Percentiles rank a stretch among this genome's conserved stretches.
These are phyloP conservation scores for Cylindroiulus punctatus DNA, from an alignment of 2,888 invertebrate species.

Conservation along the genomic window DNA sequence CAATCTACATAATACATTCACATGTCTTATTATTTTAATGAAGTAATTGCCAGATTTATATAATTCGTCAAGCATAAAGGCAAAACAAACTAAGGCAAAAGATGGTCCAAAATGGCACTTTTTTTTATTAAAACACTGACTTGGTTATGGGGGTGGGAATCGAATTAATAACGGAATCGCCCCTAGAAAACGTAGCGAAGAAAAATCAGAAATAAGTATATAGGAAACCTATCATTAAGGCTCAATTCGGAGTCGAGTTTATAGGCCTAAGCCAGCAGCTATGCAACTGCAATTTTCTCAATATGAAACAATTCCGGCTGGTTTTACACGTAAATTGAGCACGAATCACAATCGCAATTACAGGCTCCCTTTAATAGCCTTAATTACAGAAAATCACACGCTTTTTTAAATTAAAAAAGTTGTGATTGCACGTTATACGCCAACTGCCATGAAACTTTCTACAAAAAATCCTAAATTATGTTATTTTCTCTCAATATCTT, in stretches of 20 bases:
- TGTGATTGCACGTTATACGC: neutral
- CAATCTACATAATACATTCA: too few species aligned
- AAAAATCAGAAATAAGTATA: slow-evolving; percentile 45
- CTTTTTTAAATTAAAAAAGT: neutral
- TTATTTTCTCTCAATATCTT: too few species aligned
- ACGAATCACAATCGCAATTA: slow-evolving; percentile 2
- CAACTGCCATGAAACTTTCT: neutral
- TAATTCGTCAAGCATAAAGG: neutral
- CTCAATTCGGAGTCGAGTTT: slow-evolving; percentile 3
- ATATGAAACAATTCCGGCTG: slow-evolving; percentile 10
- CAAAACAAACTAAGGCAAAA: neutral
- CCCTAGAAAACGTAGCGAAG: neutral
- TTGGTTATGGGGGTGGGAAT: neutral
- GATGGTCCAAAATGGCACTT: neutral
- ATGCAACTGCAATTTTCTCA: slow-evolving; percentile 14
- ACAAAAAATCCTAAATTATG: too few species aligned
- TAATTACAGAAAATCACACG: slow-evolving; percentile 35
- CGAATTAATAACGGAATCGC: slow-evolving; percentile 36
- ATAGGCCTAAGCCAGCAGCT: slow-evolving; percentile 31
- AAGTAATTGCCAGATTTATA: neutral
- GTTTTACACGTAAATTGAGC: neutral
- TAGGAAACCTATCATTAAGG: slow-evolving; percentile 39
- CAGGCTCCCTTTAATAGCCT: neutral
- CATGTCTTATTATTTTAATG: neutral
- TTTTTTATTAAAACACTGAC: neutral